Conservation (phyloP, 53 echinoderm and acorn worm genomes). For the Apostichopus leukothele region DNA sequence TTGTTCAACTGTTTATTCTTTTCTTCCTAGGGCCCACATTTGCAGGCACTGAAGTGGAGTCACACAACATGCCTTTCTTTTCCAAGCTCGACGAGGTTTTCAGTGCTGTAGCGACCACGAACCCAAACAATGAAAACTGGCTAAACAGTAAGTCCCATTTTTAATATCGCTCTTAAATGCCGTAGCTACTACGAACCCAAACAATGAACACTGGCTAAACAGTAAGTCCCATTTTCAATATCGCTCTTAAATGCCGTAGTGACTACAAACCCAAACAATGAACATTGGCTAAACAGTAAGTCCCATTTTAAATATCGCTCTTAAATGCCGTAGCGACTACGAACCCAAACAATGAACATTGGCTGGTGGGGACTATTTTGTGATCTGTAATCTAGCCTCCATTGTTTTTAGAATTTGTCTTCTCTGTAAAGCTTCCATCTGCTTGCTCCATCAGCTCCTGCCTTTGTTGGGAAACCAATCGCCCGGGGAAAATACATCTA, state of each 20-base stretch:
- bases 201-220: too few species aligned
- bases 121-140: constrained; percentile 1
- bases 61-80: not conserved
- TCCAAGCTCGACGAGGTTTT: not conserved
- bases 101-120: not conserved
- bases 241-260: too few species aligned
- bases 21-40: not conserved
- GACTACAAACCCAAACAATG: too few species aligned
- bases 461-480: constrained; percentile 77
- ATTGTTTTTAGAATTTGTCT: too few species aligned
- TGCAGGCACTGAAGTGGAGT: not conserved
- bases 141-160: constrained; percentile 2
- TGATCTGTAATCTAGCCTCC: too few species aligned
- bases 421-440: too few species aligned
- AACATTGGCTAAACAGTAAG: not conserved
- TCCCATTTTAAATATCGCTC: not conserved
- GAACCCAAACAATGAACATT: too few species aligned
- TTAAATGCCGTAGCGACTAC: too few species aligned
- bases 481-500: constrained; percentile 55
- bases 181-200: too few species aligned
- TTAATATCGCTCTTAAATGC: too few species aligned
- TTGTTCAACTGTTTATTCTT: not conserved
- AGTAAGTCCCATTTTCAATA: too few species aligned
- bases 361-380: too few species aligned
- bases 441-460: constrained; percentile 53